Base-by-base conservation (phyloP, 2,113 vertebrate genomes). In the Gymnogyps californianus region DNA sequence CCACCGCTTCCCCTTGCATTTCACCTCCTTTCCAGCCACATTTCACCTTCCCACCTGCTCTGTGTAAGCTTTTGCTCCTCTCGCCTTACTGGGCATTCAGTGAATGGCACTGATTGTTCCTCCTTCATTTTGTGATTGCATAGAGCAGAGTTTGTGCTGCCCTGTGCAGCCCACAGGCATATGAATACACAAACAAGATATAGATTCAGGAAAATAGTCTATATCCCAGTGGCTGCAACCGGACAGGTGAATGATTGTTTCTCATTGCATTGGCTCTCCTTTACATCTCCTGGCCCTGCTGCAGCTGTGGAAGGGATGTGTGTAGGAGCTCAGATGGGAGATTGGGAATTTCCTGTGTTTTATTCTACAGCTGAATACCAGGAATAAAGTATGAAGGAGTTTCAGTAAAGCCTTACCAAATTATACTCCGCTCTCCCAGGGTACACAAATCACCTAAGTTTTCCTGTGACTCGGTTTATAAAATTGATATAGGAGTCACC, bases 121-220 rank as follows among this genome's bases (percentile, higher is more conserved):
- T 14, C 32, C 54, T 58, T 40, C 74, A 9, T 5, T 40, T 31
- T 76, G 52, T 34, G 7, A 4, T 16, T 32, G 8, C 22, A 8
- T 1, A 78, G 19, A 55, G 15, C 31, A 31, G 40, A 44, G 42
- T 5, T 31, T 15, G 40, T 8, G 10, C 76, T 14, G 36, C 22
- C 40, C 44, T 12, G 19, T 22, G 22, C n/a, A 34, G 15, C 64
- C 38, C 19, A 2, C 8, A 8, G n/a, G 28, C 10, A 6, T 17
- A 3, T 2, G 44, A 36, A 36, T 32, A 36, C 38, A 36, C 18
- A 12, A 47, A 9, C 40, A 21, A 24, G 13, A 17, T 3, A 21
- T 0, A 52, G 17, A 22, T 24, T 32, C 24, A 31, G 51, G 84
- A 47, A 22, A 75, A 24, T 1, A 10, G 6, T 7, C 7, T 24